These are phyloP conservation scores for Tetraneura akinire DNA, from an alignment of 1,140 invertebrate genomes.

Conservation along the genomic window DNA sequence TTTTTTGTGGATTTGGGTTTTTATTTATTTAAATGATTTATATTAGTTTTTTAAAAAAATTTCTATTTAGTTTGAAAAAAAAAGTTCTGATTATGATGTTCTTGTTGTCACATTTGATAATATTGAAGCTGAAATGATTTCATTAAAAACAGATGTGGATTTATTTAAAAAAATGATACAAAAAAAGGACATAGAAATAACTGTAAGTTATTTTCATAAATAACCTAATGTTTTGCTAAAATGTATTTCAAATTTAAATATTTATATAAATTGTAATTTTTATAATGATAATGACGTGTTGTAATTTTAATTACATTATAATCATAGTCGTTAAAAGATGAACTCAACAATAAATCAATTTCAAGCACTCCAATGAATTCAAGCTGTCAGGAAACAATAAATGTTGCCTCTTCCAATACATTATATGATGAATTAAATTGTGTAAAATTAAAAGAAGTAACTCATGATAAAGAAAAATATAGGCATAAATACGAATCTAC, in stretches of 20 bases:
- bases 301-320: too few relatives aligned
- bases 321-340: conserved; percentile 39
- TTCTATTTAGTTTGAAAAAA: conserved; percentile 20
- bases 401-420: neutral
- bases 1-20: too few relatives aligned
- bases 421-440: conserved; percentile 45
- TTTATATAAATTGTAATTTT: too few relatives aligned
- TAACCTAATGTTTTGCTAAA: too few relatives aligned
- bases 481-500: conserved; percentile 33
- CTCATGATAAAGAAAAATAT: conserved; percentile 39
- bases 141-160: conserved; percentile 1
- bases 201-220: too few relatives aligned
- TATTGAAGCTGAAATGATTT: conserved; percentile 18
- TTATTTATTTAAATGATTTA: too few relatives aligned
- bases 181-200: conserved; percentile 20
- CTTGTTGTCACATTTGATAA: conserved; percentile 1
- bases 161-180: neutral
- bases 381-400: neutral
- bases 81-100: conserved; percentile 20
- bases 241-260: too few relatives aligned
- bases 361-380: conserved; percentile 16
- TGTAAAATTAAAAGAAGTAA: conserved; percentile 37
- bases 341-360: conserved; percentile 33
- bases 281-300: too few relatives aligned
- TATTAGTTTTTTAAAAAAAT: neutral